Evolutionary conservation across 2,113 vertebrate species (phyloP), one percentile per base, ranked within the genome.

Genomic region (Sceloporus undulatus): DNA sequence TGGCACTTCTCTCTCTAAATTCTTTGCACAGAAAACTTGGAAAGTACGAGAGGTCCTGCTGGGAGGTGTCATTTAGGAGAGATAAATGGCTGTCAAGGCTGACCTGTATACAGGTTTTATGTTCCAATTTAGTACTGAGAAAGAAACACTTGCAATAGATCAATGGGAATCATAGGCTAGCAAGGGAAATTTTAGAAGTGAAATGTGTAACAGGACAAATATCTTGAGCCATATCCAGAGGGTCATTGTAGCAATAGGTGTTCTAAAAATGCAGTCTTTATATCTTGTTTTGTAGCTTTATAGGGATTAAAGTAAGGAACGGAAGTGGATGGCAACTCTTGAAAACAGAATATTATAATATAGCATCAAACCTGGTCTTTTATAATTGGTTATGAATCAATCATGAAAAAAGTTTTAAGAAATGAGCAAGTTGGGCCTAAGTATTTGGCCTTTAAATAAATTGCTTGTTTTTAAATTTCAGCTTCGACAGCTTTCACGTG

Each of bases 401-500:
- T 6, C 38, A 80, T 80, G 81, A 16, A 34, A 21, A 18, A 82
- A 19, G 19, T 8, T 27, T 79, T 40, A 81, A 48, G 3, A 62
- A 74, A 42, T 88, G 18, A 62, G 48, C 48, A 48, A 48, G 48
- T 34, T 34, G 34, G 34, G 90, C 90, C 65, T 84, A 29, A 25
- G 19, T 75, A 18, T 87, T 1, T 56, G 74, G 81, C 52, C 1
- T 94, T 92, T 94, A 94, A 91, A 79, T 70, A 11, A 77, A 42
- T 0, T 25, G 1, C n/a, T 18, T 29, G 48, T 68, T 94, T 90
- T 95, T 94, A 66, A 81, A 18, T 97, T 97, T 79, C 95, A 98
- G 99, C 98, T 99, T 91, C 98, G 99, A 48, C 99, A 99, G 89
- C 96, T 99, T 90, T 99, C 99, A 40, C 98, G 99, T 77, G 99